A percentile compares a stretch with the other conserved stretches of the same genome.
These are phyloP conservation scores for Bombus impatiens DNA, from an alignment of 1,140 invertebrate genomes.

Conservation along the genomic window DNA sequence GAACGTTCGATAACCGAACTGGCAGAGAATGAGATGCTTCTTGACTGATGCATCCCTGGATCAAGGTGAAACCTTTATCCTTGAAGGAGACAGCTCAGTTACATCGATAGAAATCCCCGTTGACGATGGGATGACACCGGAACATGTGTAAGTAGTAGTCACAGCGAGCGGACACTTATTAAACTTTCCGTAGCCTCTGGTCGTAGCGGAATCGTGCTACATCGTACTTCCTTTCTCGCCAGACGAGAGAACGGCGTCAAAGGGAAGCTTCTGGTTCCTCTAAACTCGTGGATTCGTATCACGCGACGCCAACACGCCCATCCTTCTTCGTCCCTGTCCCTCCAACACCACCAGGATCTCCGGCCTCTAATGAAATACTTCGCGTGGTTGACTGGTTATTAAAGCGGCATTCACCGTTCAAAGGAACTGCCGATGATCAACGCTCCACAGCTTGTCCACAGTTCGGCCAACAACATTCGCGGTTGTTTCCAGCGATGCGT, in stretches of 20 bases:
- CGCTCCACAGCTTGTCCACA: neutral
- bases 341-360: neutral
- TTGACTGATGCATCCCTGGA: neutral
- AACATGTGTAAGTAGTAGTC: constrained; percentile 5
- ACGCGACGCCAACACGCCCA: neutral
- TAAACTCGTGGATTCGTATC: constrained; percentile 19
- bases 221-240: neutral
- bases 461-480: neutral
- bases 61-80: neutral
- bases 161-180: constrained; percentile 19
- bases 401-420: constrained; percentile 19
- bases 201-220: neutral
- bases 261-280: neutral
- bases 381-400: constrained; percentile 35
- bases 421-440: constrained; percentile 25
- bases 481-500: neutral
- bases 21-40: neutral
- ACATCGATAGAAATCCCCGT: neutral
- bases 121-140: too few species aligned
- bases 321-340: neutral
- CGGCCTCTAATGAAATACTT: constrained; percentile 36
- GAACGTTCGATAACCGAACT: neutral
- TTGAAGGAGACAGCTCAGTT: neutral
- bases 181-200: constrained; percentile 15
- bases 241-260: constrained; percentile 8